phyloP scores from a whole-genome alignment of 2,113 vertebrate species.

The Mastomys coucha region DNA sequence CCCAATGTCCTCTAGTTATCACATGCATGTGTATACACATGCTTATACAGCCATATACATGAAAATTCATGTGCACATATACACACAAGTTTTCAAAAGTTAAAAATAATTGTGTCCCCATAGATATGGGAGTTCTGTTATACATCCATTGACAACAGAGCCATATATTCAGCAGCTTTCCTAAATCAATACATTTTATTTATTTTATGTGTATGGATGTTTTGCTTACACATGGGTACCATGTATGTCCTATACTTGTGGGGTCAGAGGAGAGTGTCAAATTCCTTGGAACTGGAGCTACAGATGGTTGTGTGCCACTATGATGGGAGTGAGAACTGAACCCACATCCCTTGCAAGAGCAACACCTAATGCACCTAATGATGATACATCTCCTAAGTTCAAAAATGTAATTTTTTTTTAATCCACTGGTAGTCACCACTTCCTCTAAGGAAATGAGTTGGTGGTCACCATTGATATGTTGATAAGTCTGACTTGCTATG shows the following conservation, averaged over 20 bases:
- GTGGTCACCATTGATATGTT: neutral
- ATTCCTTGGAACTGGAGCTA: neutral
- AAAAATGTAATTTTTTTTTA: neutral
- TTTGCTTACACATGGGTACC: neutral
- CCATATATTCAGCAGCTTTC: neutral
- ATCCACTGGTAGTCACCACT: slow-evolving; percentile 3
- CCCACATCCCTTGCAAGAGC: neutral
- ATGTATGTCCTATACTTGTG: no score
- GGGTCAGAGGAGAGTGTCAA: neutral
- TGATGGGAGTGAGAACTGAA: neutral
- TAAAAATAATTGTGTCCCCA: neutral
- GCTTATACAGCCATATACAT: neutral
- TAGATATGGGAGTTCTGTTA: slow-evolving; percentile 72
- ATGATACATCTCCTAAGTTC: neutral
- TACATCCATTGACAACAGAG: neutral
- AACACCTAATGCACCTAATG: neutral
- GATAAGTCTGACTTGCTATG: neutral
- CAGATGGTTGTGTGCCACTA: neutral
- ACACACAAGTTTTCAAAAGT: neutral
- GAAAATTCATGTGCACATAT: slow-evolving; percentile 57
- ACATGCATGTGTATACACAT: neutral
- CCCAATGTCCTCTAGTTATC: neutral
- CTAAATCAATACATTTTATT: neutral
- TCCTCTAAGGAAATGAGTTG: neutral
- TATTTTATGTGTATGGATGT: neutral